These are phyloP conservation scores for Myathropa florea DNA, from an alignment of 2,888 invertebrate species.

Conservation along the genomic window DNA sequence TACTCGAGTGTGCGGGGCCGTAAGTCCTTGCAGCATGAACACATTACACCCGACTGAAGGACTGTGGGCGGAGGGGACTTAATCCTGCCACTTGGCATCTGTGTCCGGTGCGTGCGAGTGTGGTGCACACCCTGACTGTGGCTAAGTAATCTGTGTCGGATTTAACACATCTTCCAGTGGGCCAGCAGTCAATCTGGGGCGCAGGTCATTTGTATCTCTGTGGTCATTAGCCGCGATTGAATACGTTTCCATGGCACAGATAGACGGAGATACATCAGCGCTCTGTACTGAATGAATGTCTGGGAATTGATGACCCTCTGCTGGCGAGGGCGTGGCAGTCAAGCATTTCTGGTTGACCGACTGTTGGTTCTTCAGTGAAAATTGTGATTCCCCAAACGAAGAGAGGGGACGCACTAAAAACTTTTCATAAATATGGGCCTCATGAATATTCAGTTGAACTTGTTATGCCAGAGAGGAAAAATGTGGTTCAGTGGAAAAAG, in stretches of 20 bases:
- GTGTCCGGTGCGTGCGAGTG: background rate
- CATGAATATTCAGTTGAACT: no score
- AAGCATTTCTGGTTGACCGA: no score
- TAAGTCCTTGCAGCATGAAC: background rate
- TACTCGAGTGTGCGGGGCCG: constrained; percentile 23
- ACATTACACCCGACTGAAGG: background rate
- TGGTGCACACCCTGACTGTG: background rate
- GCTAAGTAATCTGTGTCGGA: background rate
- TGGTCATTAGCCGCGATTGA: background rate
- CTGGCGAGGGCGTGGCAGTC: no score
- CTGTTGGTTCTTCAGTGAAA: no score
- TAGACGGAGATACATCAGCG: background rate
- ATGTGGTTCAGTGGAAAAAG: no score
- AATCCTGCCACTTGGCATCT: background rate
- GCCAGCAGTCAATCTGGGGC: background rate
- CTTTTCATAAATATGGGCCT: no score
- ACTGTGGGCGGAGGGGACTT: background rate
- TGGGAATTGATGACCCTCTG: no score
- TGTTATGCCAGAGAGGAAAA: no score
- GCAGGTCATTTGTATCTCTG: background rate
- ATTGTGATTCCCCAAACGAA: no score
- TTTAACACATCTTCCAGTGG: background rate
- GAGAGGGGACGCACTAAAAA: no score
- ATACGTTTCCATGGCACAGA: background rate
- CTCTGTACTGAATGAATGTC: no score